Conservation (phyloP, 2,797 vertebrate species). For the Arnoldichthys spilopterus region DNA sequence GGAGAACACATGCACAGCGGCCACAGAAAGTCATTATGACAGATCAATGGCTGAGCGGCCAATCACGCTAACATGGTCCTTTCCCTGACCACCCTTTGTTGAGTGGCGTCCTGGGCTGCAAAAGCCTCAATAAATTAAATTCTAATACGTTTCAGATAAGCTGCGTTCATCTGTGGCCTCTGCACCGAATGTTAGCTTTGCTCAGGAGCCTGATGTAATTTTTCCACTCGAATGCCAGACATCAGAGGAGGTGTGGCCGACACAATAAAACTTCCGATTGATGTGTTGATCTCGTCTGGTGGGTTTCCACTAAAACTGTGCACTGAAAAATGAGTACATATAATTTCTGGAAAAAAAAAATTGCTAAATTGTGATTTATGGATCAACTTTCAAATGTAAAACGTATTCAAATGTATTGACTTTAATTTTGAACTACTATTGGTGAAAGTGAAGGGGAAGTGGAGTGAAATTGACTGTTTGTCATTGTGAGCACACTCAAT, state of each 20-base stretch:
- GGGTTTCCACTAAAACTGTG: too few relatives aligned
- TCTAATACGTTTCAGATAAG: conserved; percentile 58
- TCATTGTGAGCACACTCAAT: too few relatives aligned
- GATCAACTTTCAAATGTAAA: too few relatives aligned
- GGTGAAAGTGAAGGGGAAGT: too few relatives aligned
- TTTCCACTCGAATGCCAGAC: neutral
- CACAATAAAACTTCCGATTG: neutral
- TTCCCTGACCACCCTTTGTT: conserved; percentile 36
- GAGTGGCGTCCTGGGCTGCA: conserved; percentile 43
- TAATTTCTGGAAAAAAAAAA: too few relatives aligned
- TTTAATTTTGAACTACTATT: too few relatives aligned
- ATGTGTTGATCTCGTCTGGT: conserved; percentile 37
- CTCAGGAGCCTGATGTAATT: conserved; percentile 29
- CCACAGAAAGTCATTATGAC: conserved; percentile 56
- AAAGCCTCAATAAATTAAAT: conserved; percentile 59
- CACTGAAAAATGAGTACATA: too few relatives aligned
- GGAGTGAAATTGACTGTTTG: too few relatives aligned
- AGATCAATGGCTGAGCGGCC: conserved; percentile 53
- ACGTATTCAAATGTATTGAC: too few relatives aligned
- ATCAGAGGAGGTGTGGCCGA: conserved; percentile 12
- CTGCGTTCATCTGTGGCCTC: conserved; percentile 49
- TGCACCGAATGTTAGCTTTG: conserved; percentile 43
- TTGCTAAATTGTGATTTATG: too few relatives aligned
- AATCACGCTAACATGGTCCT: conserved; percentile 12
- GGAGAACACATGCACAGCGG: conserved; percentile 31